phyloP scores from a whole-genome alignment of 2,888 invertebrate species.

The Calephelis perditalis region DNA sequence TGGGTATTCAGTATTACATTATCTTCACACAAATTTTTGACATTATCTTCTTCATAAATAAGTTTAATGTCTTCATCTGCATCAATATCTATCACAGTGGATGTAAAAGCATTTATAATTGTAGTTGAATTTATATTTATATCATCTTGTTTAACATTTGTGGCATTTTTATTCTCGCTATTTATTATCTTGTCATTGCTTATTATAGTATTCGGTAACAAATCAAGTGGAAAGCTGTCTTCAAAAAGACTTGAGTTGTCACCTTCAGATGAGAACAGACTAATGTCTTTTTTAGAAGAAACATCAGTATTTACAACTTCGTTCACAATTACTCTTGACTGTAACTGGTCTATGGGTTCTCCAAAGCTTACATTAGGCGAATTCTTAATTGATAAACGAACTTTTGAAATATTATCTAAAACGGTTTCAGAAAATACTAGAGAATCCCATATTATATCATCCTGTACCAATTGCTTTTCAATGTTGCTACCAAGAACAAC shows the following conservation, averaged over 20 bases:
- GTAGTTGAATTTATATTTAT: constrained; percentile 45
- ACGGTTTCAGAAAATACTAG: constrained; percentile 53
- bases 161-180: constrained; percentile 28
- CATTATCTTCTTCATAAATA: constrained; percentile 53
- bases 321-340: constrained; percentile 26
- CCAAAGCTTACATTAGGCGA: constrained; percentile 62
- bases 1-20: constrained; percentile 42
- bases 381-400: constrained; percentile 41
- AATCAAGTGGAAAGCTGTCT: constrained; percentile 76
- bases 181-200: constrained; percentile 43
- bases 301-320: constrained; percentile 33
- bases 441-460: constrained; percentile 60
- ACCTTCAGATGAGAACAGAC: constrained; percentile 65
- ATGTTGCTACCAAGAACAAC: neutral
- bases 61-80: constrained; percentile 60
- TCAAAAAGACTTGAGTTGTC: constrained; percentile 77
- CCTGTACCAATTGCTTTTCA: constrained; percentile 29
- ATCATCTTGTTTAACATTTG: constrained; percentile 25
- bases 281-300: constrained; percentile 49
- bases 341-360: constrained; percentile 34
- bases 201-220: constrained; percentile 65
- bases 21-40: constrained; percentile 19
- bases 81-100: constrained; percentile 43
- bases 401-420: constrained; percentile 49
- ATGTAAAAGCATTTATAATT: constrained; percentile 52